Evolutionary conservation across 2,888 invertebrate species (phyloP), one percentile per base, ranked within the genome.

Genomic region (Heteropelma amictum): DNA sequence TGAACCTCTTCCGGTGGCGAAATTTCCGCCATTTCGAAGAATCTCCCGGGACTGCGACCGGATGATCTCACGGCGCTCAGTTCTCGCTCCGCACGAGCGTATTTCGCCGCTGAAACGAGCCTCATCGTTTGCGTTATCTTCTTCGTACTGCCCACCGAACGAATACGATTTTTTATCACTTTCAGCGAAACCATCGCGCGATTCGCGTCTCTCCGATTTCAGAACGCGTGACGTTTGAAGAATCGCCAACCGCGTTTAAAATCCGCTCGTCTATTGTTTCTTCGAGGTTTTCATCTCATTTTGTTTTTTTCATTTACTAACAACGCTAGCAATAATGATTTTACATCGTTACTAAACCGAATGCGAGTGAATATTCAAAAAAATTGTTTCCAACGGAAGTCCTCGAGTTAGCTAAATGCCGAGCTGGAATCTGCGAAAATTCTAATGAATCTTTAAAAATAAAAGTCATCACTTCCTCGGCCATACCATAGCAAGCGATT

Each of bases 101-200:
- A 80, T 33, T 80, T 80, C 21, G 80, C 78, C 12, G 79, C 77
- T 4, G 80, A 80, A 1, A 80, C 80, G 38, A 80, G 63, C 30
- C 79, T 73, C 80, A 80, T 79, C 35, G 79, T 79, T 35, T 78
- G 79, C 6, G 79, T 77, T 49, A 81, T 81, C 60, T 81, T 81
- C 49, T 79, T 80, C 12, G 80, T 80, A 51, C 77, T 81, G 38
- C 61, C 74, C 30, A 81, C 78, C 51, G 80, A 78, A 64, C 75
- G 78, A 5, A 80, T 81, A 23, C 80, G 81, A 72, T 72, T 77
- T 35, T 81, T 80, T 56, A 81, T 80, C 5, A 79, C 77, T 72
- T 81, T 81, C 5, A 80, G 40, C 8, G 79, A 77, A 14, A 78
- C 67, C 80, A 81, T 81, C 14, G 12, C 14, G 12, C n/a, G n/a